Evolutionary conservation across 2,888 invertebrate genomes (phyloP).

Genomic region (Protula sp.): DNA sequence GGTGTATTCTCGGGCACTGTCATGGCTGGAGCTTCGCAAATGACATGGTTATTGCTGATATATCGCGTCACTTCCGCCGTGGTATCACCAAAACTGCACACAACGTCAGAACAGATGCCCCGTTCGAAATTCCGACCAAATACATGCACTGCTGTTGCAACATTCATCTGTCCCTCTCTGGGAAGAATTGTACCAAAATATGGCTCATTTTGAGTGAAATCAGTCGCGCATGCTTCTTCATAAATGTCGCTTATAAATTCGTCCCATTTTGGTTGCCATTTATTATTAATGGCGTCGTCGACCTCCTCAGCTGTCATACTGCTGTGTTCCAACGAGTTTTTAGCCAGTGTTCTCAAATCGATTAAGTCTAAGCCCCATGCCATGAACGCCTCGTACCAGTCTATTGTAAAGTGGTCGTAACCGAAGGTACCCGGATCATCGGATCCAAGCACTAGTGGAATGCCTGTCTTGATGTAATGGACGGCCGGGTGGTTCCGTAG

Average conservation of each 20-base stretch:
- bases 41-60: constrained; percentile 14
- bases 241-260: constrained; percentile 17
- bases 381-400: constrained; percentile 29
- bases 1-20: not conserved
- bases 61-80: constrained; percentile 4
- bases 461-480: constrained; percentile 19
- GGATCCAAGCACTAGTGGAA: constrained; percentile 26
- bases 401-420: constrained; percentile 28
- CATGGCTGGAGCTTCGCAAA: constrained; percentile 15
- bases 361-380: constrained; percentile 28
- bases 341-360: constrained; percentile 26
- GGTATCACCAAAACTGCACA: constrained; percentile 17
- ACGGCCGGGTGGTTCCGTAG: constrained; percentile 28
- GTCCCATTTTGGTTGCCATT: constrained; percentile 24
- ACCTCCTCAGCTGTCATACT: constrained; percentile 16
- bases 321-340: constrained; percentile 25
- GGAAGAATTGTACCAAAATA: constrained; percentile 16
- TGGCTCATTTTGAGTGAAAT: not conserved
- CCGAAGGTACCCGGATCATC: constrained; percentile 33
- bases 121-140: constrained; percentile 24
- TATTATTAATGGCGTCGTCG: constrained; percentile 17
- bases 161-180: constrained; percentile 9
- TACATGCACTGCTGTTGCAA: constrained; percentile 19
- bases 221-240: constrained; percentile 14
- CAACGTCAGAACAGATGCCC: constrained; percentile 13